Conservation (phyloP, 2,888 invertebrate genomes). For the Meteorus cinctellus region DNA sequence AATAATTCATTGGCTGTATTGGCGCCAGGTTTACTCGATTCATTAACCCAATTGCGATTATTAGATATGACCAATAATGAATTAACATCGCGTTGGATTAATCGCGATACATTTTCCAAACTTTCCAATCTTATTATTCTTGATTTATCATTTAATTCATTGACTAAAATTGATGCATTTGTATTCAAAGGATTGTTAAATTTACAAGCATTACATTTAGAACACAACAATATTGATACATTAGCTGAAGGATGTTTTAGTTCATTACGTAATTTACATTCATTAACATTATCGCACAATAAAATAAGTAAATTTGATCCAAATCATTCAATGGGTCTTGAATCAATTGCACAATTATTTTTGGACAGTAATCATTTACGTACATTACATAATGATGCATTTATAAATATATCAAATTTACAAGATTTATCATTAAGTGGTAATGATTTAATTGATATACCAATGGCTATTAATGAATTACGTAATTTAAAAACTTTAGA, state of each 20-base stretch:
- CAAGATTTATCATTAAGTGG: conserved; percentile 85
- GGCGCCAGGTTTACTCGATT: conserved; percentile 84
- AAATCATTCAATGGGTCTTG: conserved; percentile 82
- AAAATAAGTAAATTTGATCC: conserved; percentile 81
- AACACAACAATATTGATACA: conserved; percentile 81
- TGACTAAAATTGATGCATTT: conserved; percentile 82
- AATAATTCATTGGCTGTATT: conserved; percentile 86
- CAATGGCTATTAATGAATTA: conserved; percentile 82
- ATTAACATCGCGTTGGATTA: conserved; percentile 85
- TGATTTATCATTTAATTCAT: conserved; percentile 83
- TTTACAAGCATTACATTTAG: conserved; percentile 84
- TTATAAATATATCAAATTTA: conserved; percentile 85
- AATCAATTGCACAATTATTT: conserved; percentile 83
- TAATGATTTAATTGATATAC: conserved; percentile 82
- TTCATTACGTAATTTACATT: conserved; percentile 85
- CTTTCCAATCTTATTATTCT: conserved; percentile 83
- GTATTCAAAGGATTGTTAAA: conserved; percentile 85
- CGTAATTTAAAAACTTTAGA: conserved; percentile 84
- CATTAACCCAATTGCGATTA: conserved; percentile 82
- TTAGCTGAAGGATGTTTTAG: conserved; percentile 85
- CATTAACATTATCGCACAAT: conserved; percentile 84
- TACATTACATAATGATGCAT: conserved; percentile 81
- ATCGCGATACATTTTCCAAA: conserved; percentile 84
- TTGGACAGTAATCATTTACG: conserved; percentile 84
- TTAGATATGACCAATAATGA: conserved; percentile 85